Percentiles rank a stretch among this genome's conserved stretches.
These are phyloP conservation scores for Daboia siamensis DNA, from an alignment of 2,113 vertebrate genomes.

Conservation along the genomic window DNA sequence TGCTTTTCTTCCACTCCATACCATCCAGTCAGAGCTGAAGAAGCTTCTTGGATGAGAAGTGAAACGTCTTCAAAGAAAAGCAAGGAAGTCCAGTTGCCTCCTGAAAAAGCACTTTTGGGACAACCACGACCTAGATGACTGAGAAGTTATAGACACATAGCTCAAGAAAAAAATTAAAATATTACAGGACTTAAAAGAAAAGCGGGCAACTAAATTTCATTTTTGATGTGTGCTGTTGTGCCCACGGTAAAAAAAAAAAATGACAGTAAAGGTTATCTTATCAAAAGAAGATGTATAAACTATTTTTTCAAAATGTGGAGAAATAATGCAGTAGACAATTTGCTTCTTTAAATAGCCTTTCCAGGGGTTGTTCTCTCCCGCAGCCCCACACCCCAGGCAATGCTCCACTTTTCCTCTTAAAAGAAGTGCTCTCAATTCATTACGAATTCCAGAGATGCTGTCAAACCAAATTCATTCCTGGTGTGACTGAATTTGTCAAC, in stretches of 20 bases:
- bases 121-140: too few species aligned
- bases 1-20: too few species aligned
- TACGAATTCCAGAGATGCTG: not conserved
- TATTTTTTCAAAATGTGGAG: not conserved
- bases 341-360: constrained; percentile 48
- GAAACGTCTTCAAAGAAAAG: too few species aligned
- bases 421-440: not conserved
- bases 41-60: too few species aligned
- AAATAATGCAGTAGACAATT: not conserved
- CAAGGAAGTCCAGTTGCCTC: too few species aligned
- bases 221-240: too few species aligned
- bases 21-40: too few species aligned
- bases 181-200: not conserved
- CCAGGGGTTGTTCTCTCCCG: accelerated
- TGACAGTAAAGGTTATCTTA: too few species aligned
- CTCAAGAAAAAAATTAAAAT: not conserved
- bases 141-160: too few species aligned
- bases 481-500: not conserved
- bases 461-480: constrained; percentile 14
- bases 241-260: too few species aligned
- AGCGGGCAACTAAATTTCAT: too few species aligned
- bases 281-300: not conserved
- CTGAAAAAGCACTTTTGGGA: too few species aligned
- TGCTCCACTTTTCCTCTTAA: accelerated
- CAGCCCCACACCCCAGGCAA: not conserved